These are phyloP conservation scores for Hippopotamyrus pictus DNA, from an alignment of 2,797 vertebrate genomes.

Conservation along the genomic window DNA sequence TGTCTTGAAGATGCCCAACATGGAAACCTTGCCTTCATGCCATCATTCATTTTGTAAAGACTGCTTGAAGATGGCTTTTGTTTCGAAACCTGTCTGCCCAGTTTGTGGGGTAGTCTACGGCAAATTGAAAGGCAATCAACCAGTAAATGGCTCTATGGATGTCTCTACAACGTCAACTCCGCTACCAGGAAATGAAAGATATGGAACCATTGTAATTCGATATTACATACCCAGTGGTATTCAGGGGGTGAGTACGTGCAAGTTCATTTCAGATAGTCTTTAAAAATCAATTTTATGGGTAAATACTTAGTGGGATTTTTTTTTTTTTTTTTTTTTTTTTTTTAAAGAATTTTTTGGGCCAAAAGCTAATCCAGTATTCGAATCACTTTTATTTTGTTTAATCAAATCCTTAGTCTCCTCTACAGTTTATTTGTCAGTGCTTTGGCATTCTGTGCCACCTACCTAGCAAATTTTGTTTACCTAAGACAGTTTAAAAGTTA, in stretches of 20 bases:
- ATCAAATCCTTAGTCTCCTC: not conserved
- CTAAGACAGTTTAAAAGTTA: not conserved
- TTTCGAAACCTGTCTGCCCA: constrained; percentile 59
- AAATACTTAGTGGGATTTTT: not conserved
- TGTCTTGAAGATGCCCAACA: constrained; percentile 30
- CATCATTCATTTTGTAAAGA: constrained; percentile 59
- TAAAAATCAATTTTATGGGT: not conserved
- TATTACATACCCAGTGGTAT: constrained; percentile 56
- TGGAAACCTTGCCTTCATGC: constrained; percentile 46
- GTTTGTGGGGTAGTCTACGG: constrained; percentile 59
- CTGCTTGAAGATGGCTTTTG: constrained; percentile 55
- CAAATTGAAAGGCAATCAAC: constrained; percentile 55
- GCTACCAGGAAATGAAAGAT: constrained; percentile 53
- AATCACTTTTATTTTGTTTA: not conserved
- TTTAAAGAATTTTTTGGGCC: not conserved
- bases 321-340: not conserved
- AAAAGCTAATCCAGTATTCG: not conserved
- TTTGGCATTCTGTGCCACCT: not conserved
- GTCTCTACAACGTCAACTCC: fast-evolving
- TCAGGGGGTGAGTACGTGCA: constrained; percentile 53
- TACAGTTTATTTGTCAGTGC: not conserved
- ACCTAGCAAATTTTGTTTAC: not conserved
- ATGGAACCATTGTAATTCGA: constrained; percentile 48
- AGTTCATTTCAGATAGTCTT: not conserved
- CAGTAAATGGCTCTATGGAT: constrained; percentile 50